Evolutionary conservation across 2,797 vertebrate species (phyloP), one percentile per base, ranked within the genome.

Genomic region (Mormyrus hasselquistii): DNA sequence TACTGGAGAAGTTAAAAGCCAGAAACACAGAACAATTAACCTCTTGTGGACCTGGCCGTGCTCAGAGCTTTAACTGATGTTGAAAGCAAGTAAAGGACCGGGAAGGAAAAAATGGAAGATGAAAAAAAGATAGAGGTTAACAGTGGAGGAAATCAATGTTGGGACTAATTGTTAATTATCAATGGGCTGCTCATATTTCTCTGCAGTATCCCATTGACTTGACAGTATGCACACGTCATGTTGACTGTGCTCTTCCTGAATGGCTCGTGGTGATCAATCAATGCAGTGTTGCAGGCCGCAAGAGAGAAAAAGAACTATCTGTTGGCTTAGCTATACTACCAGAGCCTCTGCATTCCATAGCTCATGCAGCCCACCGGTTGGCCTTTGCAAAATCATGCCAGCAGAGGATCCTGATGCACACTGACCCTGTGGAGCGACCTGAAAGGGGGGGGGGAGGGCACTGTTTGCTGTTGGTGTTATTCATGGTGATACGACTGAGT

Each of bases 1-100:
- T 95, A 95, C 94, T 95, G 94, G 91, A 95, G 91, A 94, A 97
- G 94, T 96, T 96, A 97, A 92, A 97, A 96, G 96, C 96, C 96
- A 97, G 94, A 94, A 95, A 93, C 88, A 93, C 92, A 95, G 93
- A 94, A 92, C 93, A 93, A 93, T 95, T 97, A 97, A 97, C 95
- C 94, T 95, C 92, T 95, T 55, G 86, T 12, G 84, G 92, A 92
- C 90, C 91, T 89, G 84, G 89, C 91, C 83, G 73, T 25, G 84
- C 25, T 50, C n/a, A 92, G 69, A 53, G 49, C 57, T 3, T 41
- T 69, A 44, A 65, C 41, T 88, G 59, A 69, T 25, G 50, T 5
- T 34, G 65, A 52, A 19, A 87, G 85, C 53, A 89, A 38, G 87
- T 8, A 49, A 79, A 44, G 29, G 19, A 22, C 38, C 2, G 69